Evolutionary conservation across 2,888 invertebrate genomes (phyloP), one percentile per base, ranked within the genome.

Genomic region (Volucella inflata): DNA sequence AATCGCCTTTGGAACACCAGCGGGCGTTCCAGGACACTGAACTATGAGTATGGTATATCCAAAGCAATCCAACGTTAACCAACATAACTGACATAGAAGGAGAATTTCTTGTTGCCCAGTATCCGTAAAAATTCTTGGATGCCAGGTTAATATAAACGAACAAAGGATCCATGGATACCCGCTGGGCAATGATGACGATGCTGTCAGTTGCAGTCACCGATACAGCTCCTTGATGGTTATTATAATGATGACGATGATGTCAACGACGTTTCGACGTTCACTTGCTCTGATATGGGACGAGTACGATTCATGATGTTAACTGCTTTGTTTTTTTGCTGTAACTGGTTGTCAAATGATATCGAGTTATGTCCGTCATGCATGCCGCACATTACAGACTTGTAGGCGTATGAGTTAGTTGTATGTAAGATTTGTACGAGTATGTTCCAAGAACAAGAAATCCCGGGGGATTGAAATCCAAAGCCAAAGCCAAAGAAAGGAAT

Each of bases 91-190:
- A 46, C 14, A 48, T 14, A 57, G 74, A 60, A 60, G 60, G 53
- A 59, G 74, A 53, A 75, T 80, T 75, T 68, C 68, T 64, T 14
- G 75, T 30, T 6, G 30, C 30, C 6, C 30, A 30, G 44, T 79
- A 62, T 50, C 55, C 57, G 51, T 17, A 62, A 80, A 53, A 68
- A 60, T 80, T 46, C 62, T 62, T 57, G 46, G 44, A 80, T 53
- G 46, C 70, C 81, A 67, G 59, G 76, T 76, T 77, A 76, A 71
- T 59, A 71, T 51, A n/a, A 46, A 12, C 16, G 44, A 46, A 40
- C 55, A 17, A 40, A 11, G 46, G 48, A 67, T 67, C 42, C 82
- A 77, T 83, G 50, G 38, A 72, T 72, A 67, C 60, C 77, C 82
- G 17, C 10, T 42, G 65, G 77, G 67, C 67, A 60, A 50, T 83